phyloP scores from a whole-genome alignment of 2,113 vertebrate genomes.

The Ictidomys tridecemlineatus region DNA sequence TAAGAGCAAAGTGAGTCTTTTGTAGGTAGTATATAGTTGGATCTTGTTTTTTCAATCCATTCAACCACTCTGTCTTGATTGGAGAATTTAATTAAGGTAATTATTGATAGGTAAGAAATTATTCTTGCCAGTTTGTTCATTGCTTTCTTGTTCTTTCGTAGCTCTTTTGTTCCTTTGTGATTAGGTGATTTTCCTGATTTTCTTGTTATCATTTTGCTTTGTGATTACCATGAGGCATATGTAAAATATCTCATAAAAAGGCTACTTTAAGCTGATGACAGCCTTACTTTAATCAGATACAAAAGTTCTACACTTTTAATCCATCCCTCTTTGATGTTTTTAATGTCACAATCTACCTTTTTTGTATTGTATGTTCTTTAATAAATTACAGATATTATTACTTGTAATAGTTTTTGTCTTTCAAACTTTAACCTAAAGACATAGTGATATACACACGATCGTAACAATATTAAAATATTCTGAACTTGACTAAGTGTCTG shows the following conservation, averaged over 20 bases:
- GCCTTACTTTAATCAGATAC: background rate
- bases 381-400: background rate
- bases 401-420: background rate
- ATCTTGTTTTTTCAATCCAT: background rate
- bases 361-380: background rate
- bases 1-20: background rate
- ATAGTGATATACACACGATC: background rate
- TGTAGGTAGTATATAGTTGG: background rate
- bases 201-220: background rate
- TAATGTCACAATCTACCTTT: background rate
- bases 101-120: background rate
- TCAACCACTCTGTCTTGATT: background rate
- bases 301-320: background rate
- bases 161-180: background rate
- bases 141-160: background rate
- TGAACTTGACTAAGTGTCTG: background rate
- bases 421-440: background rate
- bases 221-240: background rate
- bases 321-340: background rate
- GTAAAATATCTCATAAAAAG: background rate
- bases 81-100: background rate
- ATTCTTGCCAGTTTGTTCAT: background rate
- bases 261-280: background rate
- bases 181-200: background rate
- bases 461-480: background rate